phyloP scores from a whole-genome alignment of 2,888 invertebrate species.

The Octodonta nipae region DNA sequence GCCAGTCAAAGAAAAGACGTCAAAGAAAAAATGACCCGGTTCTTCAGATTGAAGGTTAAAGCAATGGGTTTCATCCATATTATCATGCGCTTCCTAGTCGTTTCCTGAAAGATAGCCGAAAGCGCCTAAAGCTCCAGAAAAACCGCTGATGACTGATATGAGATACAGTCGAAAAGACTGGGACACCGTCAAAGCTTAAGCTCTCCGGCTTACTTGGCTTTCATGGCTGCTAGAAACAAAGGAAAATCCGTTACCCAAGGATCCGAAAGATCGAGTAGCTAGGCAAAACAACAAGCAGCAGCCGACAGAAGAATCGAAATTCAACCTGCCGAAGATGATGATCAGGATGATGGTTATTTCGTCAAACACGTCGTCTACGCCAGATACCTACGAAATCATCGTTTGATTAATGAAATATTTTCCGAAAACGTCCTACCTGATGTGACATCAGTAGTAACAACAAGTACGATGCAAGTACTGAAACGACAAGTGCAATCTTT shows the following conservation, averaged over 20 bases:
- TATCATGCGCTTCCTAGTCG: too few relatives aligned
- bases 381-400: slow-evolving; percentile 87
- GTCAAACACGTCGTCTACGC: slow-evolving; percentile 92
- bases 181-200: slow-evolving; percentile 94
- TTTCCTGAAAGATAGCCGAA: too few relatives aligned
- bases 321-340: slow-evolving; percentile 93
- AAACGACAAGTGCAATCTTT: slow-evolving; percentile 90
- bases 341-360: slow-evolving; percentile 85
- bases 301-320: slow-evolving; percentile 86
- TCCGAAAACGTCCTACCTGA: slow-evolving; percentile 96
- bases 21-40: too few relatives aligned
- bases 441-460: slow-evolving; percentile 90
- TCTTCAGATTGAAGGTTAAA: too few relatives aligned
- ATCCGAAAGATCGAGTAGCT: slow-evolving; percentile 41
- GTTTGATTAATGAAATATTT: slow-evolving; percentile 94
- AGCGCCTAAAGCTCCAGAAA: slow-evolving; percentile 95
- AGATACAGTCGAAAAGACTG: slow-evolving; percentile 93
- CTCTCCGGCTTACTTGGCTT: slow-evolving; percentile 87
- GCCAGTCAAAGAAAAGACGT: too few relatives aligned
- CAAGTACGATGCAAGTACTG: slow-evolving; percentile 76
- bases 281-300: slow-evolving; percentile 46
- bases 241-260: slow-evolving; percentile 55
- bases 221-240: slow-evolving; percentile 81
- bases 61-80: too few relatives aligned
- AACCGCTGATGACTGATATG: slow-evolving; percentile 98